These are phyloP conservation scores for Lasioglossum leucozonium DNA, from an alignment of 2,888 invertebrate genomes.

Conservation along the genomic window DNA sequence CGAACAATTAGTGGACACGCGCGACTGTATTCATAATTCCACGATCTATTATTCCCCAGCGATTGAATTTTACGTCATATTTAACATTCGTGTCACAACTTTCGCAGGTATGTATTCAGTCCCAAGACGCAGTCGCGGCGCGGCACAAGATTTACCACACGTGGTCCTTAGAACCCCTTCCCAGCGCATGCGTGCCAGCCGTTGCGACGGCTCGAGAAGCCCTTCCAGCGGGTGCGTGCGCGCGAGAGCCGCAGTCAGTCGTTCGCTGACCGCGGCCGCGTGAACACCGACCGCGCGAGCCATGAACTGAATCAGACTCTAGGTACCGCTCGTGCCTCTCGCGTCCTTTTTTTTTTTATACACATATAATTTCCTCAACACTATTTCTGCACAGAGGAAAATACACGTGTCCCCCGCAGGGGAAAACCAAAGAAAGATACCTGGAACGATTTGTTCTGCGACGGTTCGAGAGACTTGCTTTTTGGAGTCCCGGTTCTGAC, in stretches of 20 bases:
- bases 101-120: slow-evolving; percentile 43
- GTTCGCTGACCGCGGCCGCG: slow-evolving; percentile 83
- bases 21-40: neutral
- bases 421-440: neutral
- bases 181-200: slow-evolving; percentile 6
- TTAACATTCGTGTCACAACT: slow-evolving; percentile 42
- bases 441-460: neutral
- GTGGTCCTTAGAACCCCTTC: slow-evolving; percentile 34
- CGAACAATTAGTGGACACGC: neutral
- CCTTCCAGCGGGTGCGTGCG: slow-evolving; percentile 33
- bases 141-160: slow-evolving; percentile 27
- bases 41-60: neutral
- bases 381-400: neutral
- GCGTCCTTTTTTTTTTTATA: slow-evolving; percentile 40
- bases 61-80: slow-evolving; percentile 35
- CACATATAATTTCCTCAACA: neutral
- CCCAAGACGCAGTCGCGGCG: neutral
- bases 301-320: slow-evolving; percentile 77
- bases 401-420: neutral
- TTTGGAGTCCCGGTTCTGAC: neutral
- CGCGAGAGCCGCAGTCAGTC: slow-evolving; percentile 74
- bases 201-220: neutral
- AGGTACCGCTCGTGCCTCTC: slow-evolving; percentile 66
- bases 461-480: neutral
- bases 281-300: slow-evolving; percentile 75